Evolutionary conservation across 35 echinoderm and acorn worm species (phyloP).

Genomic region (Apostichopus californicus): DNA sequence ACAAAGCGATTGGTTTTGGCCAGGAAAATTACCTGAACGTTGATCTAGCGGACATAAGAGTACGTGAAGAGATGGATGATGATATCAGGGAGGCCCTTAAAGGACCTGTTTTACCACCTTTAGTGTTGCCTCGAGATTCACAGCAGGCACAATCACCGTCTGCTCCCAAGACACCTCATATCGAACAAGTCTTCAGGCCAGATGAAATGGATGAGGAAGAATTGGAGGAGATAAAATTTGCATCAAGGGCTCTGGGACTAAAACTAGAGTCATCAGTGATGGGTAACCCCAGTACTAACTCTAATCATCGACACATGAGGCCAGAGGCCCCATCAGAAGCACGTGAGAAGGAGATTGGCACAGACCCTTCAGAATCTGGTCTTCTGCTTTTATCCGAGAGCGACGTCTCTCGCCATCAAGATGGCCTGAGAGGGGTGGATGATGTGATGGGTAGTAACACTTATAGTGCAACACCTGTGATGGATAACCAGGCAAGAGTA

Average conservation of each 20-base stretch:
- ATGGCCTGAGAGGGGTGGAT: not conserved
- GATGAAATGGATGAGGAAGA: slow-evolving; percentile 46
- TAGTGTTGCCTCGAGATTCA: not conserved
- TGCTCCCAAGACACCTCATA: slow-evolving; percentile 38
- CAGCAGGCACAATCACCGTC: not conserved
- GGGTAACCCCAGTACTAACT: not conserved
- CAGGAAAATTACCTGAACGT: slow-evolving; percentile 41
- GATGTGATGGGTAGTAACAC: not conserved
- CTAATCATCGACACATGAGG: not conserved
- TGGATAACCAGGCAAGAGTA: not conserved
- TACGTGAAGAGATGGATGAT: not conserved
- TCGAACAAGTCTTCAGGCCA: slow-evolving; percentile 11
- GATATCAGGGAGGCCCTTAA: slow-evolving; percentile 17
- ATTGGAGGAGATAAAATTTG: slow-evolving; percentile 43
- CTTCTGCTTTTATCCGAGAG: slow-evolving; percentile 22
- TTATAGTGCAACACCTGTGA: not conserved
- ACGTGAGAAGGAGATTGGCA: not conserved
- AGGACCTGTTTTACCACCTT: slow-evolving; percentile 38
- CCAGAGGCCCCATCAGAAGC: not conserved
- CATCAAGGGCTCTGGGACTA: slow-evolving; percentile 23
- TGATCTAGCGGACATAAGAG: slow-evolving; percentile 11
- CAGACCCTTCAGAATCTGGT: slow-evolving; percentile 1
- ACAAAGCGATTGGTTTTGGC: not conserved
- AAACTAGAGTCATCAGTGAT: not conserved
- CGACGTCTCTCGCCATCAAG: slow-evolving; percentile 1